These are phyloP conservation scores for Eubucco bourcierii DNA, from an alignment of 2,113 vertebrate species.

Conservation along the genomic window DNA sequence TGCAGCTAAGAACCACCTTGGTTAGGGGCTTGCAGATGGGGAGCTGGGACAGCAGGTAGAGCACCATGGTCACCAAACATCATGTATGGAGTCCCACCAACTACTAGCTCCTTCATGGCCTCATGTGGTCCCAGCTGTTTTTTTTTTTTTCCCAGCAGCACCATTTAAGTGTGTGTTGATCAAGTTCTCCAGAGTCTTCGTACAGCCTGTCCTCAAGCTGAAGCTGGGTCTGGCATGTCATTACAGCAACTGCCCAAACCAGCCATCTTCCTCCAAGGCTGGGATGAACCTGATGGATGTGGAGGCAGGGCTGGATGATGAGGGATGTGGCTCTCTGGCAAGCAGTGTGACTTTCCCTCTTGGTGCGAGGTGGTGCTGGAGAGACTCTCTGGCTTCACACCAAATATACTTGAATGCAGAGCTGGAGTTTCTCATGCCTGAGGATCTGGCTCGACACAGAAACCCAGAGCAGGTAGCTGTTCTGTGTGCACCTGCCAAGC, in stretches of 20 bases:
- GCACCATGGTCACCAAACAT: not conserved
- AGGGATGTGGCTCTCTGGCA: not conserved
- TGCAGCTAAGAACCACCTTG: not conserved
- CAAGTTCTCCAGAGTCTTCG: not conserved
- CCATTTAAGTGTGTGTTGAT: not conserved
- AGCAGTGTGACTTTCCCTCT: not conserved
- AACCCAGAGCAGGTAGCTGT: not conserved
- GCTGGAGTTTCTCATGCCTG: not conserved
- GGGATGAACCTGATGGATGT: not conserved
- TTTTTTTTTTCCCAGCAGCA: fast-evolving
- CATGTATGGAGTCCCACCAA: not conserved
- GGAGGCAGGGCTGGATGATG: not conserved
- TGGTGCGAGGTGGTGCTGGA: not conserved
- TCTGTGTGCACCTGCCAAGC: not conserved
- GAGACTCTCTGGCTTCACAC: not conserved
- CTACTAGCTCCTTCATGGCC: not conserved
- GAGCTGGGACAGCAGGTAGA: not conserved
- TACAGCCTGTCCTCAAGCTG: not conserved
- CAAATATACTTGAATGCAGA: conserved; percentile 32
- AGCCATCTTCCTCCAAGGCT: not conserved
- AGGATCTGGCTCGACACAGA: not conserved
- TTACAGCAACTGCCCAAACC: not conserved
- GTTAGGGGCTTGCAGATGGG: not conserved
- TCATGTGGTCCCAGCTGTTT: not conserved
- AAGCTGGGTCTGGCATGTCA: not conserved